phyloP scores from a whole-genome alignment of 2,888 invertebrate species.

The Smittia aterrima region DNA sequence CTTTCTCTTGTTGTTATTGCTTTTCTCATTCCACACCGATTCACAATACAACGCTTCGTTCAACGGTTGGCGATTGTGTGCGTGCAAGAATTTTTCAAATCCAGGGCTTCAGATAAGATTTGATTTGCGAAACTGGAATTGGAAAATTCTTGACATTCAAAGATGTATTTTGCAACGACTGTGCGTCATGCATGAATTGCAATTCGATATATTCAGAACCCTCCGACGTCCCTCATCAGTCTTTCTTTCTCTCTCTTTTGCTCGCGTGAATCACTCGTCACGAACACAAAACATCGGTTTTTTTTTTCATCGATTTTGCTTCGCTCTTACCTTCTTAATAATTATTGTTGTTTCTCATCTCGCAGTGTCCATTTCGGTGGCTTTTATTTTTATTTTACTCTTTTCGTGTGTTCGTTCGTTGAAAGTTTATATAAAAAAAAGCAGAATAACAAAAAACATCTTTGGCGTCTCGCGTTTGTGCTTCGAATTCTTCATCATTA shows the following conservation, averaged over 20 bases:
- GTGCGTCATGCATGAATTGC: no score
- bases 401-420: constrained; percentile 31
- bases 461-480: constrained; percentile 25
- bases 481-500: constrained; percentile 8
- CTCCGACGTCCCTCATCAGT: background rate
- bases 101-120: background rate
- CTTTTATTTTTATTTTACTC: background rate
- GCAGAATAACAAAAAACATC: constrained; percentile 9
- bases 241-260: background rate
- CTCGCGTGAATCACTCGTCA: constrained; percentile 37
- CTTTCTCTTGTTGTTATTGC: constrained; percentile 2
- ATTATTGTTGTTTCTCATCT: constrained; percentile 34
- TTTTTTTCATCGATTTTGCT: constrained; percentile 32
- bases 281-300: constrained; percentile 34
- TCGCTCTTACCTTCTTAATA: constrained; percentile 16
- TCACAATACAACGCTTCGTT: constrained; percentile 32
- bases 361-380: constrained; percentile 31
- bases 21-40: constrained; percentile 6
- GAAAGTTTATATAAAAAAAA: background rate
- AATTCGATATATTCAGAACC: no score
- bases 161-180: no score
- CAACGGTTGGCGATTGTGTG: constrained; percentile 31
- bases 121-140: no score
- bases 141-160: no score
- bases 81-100: constrained; percentile 33